These are phyloP conservation scores for Melinaea menophilus DNA, from an alignment of 2,888 invertebrate genomes.

Conservation along the genomic window DNA sequence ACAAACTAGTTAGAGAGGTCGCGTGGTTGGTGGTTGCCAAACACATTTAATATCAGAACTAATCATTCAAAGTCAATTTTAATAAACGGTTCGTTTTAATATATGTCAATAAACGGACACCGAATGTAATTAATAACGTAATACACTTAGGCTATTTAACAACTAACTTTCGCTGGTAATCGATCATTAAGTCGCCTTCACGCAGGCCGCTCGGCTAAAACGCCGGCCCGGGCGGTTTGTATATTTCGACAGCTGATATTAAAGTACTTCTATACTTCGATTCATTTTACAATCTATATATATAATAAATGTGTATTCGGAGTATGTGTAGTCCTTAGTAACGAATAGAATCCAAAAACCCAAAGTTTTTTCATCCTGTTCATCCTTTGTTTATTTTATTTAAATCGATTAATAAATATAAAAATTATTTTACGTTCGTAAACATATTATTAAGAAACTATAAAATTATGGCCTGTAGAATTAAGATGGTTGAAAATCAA, in stretches of 20 bases:
- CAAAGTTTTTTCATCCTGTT: no score
- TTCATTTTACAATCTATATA: no score
- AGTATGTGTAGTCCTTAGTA: no score
- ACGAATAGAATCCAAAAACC: no score
- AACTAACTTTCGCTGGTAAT: conserved; percentile 29
- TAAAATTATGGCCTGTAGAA: no score
- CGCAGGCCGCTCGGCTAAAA: conserved; percentile 28
- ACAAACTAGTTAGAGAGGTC: conserved; percentile 1
- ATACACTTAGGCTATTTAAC: conserved; percentile 13
- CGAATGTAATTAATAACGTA: conserved; percentile 19
- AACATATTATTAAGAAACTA: no score
- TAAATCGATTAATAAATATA: no score
- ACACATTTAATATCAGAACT: conserved; percentile 12
- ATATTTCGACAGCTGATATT: conserved; percentile 27
- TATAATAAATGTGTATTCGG: no score
- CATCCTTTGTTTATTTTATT: no score
- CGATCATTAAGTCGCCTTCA: conserved; percentile 27
- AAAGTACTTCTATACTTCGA: no score
- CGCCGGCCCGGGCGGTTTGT: conserved; percentile 32
- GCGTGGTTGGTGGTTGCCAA: background rate
- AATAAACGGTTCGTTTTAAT: conserved; percentile 12
- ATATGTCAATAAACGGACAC: conserved; percentile 17
- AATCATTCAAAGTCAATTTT: conserved; percentile 22
- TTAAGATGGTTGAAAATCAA: no score
- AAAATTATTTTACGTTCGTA: no score